Base-by-base conservation (phyloP, 2,797 vertebrate species). In the Gambusia yucatana region DNA sequence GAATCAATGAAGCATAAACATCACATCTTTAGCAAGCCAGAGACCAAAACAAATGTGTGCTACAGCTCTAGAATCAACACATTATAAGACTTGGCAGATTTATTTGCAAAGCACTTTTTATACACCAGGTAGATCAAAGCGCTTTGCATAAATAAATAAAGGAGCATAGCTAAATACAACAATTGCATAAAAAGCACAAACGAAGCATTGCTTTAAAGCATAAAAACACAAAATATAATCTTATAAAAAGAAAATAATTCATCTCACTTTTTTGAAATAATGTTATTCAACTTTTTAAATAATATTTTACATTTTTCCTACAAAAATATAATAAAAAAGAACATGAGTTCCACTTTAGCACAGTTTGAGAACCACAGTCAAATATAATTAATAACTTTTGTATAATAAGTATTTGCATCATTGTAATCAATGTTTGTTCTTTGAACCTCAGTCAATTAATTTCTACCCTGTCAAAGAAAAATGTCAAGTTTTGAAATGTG, bases 401-500 rank as follows among this genome's bases (percentile, higher is more conserved):
- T 11, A 25, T 39, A 10, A 41, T 25, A 41, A 61, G 13, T 11
- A 39, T 41, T 41, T 39, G 9, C 20, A 67, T 25, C 36, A 67
- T 4, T 39, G 22, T 65, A 30, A 65, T 20, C 20, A 65, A 65
- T 22, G 63, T 48, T 50, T 72, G 10, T 33, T 13, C 22, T 48
- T 4, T 91, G 77, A 75, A 7, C 67, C 44, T 89, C 73, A 84
- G 87, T 88, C 83, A 84, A 46, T 87, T 39, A 25, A 67, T 41
- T 41, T 25, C 20, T 39, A 39, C 20, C 33, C 17, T 4, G 33
- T 22, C 16, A 36, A 39, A 39, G 61, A 65, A 65, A 65, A 25
- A 39, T 65, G 17, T 65, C 36, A 65, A 43, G 39, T n/a, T 36
- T 43, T 43, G 9, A 25, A 25, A 43, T n/a, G 25, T 69, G 65